Base-by-base conservation (phyloP, 1,140 invertebrate genomes). In the Nephila pilipes region DNA sequence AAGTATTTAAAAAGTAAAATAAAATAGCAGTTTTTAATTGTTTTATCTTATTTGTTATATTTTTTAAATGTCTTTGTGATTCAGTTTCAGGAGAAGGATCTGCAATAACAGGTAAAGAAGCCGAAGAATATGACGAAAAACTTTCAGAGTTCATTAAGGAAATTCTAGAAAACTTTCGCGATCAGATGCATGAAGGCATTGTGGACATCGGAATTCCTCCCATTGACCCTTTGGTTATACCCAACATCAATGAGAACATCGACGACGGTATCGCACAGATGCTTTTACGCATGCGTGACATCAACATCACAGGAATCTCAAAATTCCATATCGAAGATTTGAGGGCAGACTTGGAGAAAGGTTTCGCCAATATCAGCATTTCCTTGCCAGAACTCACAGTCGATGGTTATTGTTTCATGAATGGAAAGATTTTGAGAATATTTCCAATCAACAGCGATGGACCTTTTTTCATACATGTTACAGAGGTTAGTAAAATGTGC, bases 131-230 rank as follows among this genome's bases (percentile, higher is more conserved):
- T 32, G 89, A 94, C 18, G 65, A 80, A 54, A 88, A 90, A 63
- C 79, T 92, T 0, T 88, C 85, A 12, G 36, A 58, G 20, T 90
- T 90, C 69, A 38, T 94, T 2, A 57, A 54, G 25, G 93, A 94
- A 36, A 75, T 93, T 60, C 54, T 94, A 14, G 93, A 94, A 60
- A 94, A 94, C 32, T 92, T 94, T n/a, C 69, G 93, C 18, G 85
- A 93, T 0, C 75, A 92, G 38, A 94, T 94, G 93, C 25, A 29
- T 6, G 46, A 89, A 1, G 93, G 93, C 4, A 94, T 94, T 55
- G 54, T 25, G 25, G 85, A 85, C 29, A 93, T 94, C 16, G 90
- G 87, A 0, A 57, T 94, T 1, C 93, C 93, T 6, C 57, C 85
- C 16, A 14, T 92, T 1, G 90, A 93, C 20, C 93, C 93, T 4